Conservation (phyloP, 2,888 invertebrate genomes). For the Cistogaster globosa region DNA sequence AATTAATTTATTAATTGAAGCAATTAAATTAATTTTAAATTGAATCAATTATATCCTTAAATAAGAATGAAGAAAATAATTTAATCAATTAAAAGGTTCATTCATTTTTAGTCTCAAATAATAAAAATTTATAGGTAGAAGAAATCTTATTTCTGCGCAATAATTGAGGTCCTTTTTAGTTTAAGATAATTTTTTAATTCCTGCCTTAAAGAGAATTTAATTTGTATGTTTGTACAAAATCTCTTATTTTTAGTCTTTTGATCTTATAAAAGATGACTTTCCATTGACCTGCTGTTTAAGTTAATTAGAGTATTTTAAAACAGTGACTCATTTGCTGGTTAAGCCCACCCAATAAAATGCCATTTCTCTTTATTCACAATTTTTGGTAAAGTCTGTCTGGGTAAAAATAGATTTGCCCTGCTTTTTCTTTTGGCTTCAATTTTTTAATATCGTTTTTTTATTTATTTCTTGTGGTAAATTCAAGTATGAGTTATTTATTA, state of each 20-base stretch:
- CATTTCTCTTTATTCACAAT: neutral
- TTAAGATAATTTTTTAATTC: conserved; percentile 1
- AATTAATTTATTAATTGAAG: no score
- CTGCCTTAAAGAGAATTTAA: no score
- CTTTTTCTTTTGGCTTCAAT: conserved; percentile 5
- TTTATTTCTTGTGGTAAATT: conserved; percentile 16
- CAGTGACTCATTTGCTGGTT: neutral
- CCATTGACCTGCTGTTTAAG: conserved; percentile 24
- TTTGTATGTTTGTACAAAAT: no score
- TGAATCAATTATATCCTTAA: no score
- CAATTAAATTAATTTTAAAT: no score
- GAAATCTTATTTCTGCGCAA: neutral
- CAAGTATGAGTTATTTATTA: conserved; percentile 10
- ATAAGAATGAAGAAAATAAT: no score
- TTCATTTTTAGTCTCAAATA: no score
- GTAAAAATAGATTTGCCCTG: neutral
- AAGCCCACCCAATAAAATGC: neutral
- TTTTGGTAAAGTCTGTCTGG: neutral
- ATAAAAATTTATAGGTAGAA: no score
- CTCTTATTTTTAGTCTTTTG: neutral
- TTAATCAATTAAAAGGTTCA: no score
- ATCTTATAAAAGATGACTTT: neutral
- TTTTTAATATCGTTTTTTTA: neutral
- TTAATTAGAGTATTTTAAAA: conserved; percentile 51
- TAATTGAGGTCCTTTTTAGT: neutral